phyloP scores from a whole-genome alignment of 2,888 invertebrate species.

The Heliconius cydno region DNA sequence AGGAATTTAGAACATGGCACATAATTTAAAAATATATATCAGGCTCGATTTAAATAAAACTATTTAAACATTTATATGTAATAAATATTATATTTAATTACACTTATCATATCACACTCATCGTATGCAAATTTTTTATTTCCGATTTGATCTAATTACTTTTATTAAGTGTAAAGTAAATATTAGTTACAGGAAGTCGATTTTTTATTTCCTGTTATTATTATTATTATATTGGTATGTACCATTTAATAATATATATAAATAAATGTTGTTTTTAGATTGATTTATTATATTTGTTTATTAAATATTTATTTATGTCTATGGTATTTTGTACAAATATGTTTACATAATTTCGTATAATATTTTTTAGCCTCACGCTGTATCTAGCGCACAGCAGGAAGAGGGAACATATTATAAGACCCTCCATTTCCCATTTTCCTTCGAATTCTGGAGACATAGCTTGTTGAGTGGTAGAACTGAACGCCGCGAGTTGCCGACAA shows the following conservation, averaged over 20 bases:
- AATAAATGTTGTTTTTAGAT: not conserved
- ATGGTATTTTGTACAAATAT: not conserved
- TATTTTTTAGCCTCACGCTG: too few relatives aligned
- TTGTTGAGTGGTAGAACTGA: too few relatives aligned
- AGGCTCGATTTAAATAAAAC: not conserved
- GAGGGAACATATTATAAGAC: too few relatives aligned
- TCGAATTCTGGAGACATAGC: too few relatives aligned
- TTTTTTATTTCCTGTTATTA: slow-evolving; percentile 2
- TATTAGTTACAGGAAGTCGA: slow-evolving; percentile 1
- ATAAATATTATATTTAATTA: slow-evolving; percentile 14
- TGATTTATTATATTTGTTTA: not conserved
- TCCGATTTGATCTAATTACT: slow-evolving; percentile 16
- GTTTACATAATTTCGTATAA: too few relatives aligned
- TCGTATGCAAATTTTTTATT: slow-evolving; percentile 17
- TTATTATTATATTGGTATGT: not conserved
- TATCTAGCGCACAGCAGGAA: too few relatives aligned
- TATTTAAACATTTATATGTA: not conserved
- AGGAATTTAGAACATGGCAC: slow-evolving; percentile 5
- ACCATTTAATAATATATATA: not conserved
- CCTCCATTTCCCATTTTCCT: too few relatives aligned
- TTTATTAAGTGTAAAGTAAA: slow-evolving; percentile 11
- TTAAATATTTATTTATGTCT: not conserved
- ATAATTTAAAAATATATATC: not conserved
- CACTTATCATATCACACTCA: slow-evolving; percentile 9
- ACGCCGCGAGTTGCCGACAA: too few relatives aligned